Evolutionary conservation across 1,140 invertebrate species (phyloP), one percentile per base, ranked within the genome.

Genomic region (Nasonia longicornis): DNA sequence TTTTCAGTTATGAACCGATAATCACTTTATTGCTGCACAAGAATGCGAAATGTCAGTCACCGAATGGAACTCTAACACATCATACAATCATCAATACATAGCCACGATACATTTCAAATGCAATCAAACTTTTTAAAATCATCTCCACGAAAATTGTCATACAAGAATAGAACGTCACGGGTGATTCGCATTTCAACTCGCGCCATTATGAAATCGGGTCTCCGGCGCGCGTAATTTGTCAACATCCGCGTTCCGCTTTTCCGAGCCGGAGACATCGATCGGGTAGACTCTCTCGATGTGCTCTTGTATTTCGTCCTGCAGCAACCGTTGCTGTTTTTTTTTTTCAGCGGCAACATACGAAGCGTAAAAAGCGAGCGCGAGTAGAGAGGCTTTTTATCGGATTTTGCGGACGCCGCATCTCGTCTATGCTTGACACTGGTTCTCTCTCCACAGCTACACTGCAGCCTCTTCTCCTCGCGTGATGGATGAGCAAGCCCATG

Each of bases 361-460:
- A 58, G 52, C 52, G 52, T 58, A 67, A 67, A 67, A 42, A 71
- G 14, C 29, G 20, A 71, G 69, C 26, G 69, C 29, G 69, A 42
- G 69, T 20, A 12, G 29, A 71, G 20, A 71, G 69, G 29, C 20
- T 71, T 71, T 71, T 42, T 38, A 71, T 42, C 69, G 69, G 35
- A 71, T 71, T 38, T 71, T n/a, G 35, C 35, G 29, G 69, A 71
- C 16, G 26, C 35, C 69, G 20, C 35, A 20, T 71, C 29, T 2
- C 26, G 35, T 71, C 35, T 58, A 58, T 6, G 52, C 20, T 58
- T 58, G 52, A 58, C 52, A 58, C 20, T 58, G 20, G 52, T 58
- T 58, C 52, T 58, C 52, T 58, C 52, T 20, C 11, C 6, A n/a
- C 1, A n/a, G 52, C 52, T 20, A n/a, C 52, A 58, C 52, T 20